Conservation (phyloP, 30 jellyfish, hydroid and myxozoan species). For the Turritopsis dohrnii region DNA sequence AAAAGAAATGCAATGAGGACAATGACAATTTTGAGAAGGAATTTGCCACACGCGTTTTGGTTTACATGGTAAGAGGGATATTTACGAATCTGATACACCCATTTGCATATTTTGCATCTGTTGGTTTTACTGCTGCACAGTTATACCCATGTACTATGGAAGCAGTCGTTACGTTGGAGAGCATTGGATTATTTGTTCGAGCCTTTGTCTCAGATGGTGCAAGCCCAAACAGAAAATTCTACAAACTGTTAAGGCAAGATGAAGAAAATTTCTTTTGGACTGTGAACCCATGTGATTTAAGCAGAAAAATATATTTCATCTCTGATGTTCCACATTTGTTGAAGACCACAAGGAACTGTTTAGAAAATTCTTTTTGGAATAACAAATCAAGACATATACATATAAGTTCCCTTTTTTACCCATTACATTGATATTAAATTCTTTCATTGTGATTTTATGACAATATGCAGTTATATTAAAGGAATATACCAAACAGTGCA, state of each 20-base stretch:
- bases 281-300: constrained; percentile 22
- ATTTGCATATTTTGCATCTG: constrained; percentile 23
- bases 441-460: too few species aligned
- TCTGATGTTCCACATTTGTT: constrained; percentile 51
- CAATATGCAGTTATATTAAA: too few species aligned
- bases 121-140: constrained; percentile 12
- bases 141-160: too few species aligned
- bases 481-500: too few species aligned
- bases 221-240: constrained; percentile 27
- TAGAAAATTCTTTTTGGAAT: constrained; percentile 18
- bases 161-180: constrained; percentile 13
- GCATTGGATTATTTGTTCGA: constrained; percentile 2
- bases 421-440: too few species aligned
- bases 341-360: constrained; percentile 41
- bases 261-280: constrained; percentile 3
- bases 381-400: neutral
- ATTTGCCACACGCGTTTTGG: constrained; percentile 12
- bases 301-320: constrained; percentile 30
- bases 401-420: too few species aligned
- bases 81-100: neutral
- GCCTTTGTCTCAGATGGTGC: constrained; percentile 20
- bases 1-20: constrained; percentile 3
- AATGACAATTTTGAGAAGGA: too few species aligned
- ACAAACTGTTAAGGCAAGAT: neutral
- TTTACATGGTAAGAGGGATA: constrained; percentile 27